Conservation (phyloP, 2,888 invertebrate species). For the Galerucella pusilla region DNA sequence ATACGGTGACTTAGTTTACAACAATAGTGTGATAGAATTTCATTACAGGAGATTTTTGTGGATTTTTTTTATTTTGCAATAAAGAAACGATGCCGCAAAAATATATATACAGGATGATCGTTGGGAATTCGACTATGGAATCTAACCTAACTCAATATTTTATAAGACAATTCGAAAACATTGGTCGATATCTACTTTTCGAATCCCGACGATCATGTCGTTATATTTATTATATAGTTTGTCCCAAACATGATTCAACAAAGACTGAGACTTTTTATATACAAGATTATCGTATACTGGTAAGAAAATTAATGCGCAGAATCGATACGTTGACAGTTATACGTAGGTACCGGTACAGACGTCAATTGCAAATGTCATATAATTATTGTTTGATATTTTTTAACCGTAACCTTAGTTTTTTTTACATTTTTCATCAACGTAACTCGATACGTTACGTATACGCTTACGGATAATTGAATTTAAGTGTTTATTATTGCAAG, state of each 20-base stretch:
- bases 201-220: background rate
- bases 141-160: too few relatives aligned
- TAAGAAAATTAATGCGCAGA: too few relatives aligned
- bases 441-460: too few relatives aligned
- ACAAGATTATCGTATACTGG: too few relatives aligned
- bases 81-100: slow-evolving; percentile 18
- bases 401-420: too few relatives aligned
- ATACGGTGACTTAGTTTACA: slow-evolving; percentile 19
- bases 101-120: slow-evolving; percentile 6
- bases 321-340: too few relatives aligned
- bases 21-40: slow-evolving; percentile 24
- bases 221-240: slow-evolving; percentile 12
- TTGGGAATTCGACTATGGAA: background rate
- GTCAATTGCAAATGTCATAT: too few relatives aligned
- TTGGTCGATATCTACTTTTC: background rate
- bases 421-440: too few relatives aligned
- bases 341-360: too few relatives aligned
- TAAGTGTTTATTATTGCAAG: too few relatives aligned
- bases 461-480: too few relatives aligned
- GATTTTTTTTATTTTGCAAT: slow-evolving; percentile 15
- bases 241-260: background rate
- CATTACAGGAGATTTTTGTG: slow-evolving; percentile 5
- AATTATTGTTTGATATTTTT: too few relatives aligned
- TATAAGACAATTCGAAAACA: background rate
- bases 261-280: background rate